These are phyloP conservation scores for Lampris incognitus DNA, from an alignment of 2,113 vertebrate genomes.

Conservation along the genomic window DNA sequence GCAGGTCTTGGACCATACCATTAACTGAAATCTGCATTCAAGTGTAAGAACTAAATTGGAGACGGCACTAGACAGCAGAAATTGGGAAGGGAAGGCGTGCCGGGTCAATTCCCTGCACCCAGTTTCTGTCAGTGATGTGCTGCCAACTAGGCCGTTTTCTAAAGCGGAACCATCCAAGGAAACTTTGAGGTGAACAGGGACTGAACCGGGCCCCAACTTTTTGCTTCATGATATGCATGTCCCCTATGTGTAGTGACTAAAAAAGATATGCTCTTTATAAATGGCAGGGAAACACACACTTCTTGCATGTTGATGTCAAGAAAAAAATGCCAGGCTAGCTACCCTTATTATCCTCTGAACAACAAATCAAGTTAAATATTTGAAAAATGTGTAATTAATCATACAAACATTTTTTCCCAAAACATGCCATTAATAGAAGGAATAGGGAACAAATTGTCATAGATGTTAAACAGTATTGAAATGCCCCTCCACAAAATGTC, in stretches of 20 bases:
- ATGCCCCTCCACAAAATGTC: too few species aligned
- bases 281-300: not conserved
- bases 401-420: too few species aligned
- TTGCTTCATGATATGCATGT: constrained; percentile 8
- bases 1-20: constrained; percentile 8
- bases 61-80: constrained; percentile 30
- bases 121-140: constrained; percentile 42
- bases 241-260: constrained; percentile 18
- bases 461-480: too few species aligned
- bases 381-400: too few species aligned
- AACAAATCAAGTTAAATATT: not conserved
- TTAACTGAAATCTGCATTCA: constrained; percentile 35
- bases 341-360: not conserved
- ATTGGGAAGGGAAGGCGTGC: constrained; percentile 25
- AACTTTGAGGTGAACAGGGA: constrained; percentile 38
- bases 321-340: not conserved
- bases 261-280: constrained; percentile 27
- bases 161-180: constrained; percentile 18
- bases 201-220: constrained; percentile 31
- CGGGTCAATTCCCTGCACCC: constrained; percentile 57
- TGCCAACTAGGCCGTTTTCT: constrained; percentile 55
- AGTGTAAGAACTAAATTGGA: constrained; percentile 30
- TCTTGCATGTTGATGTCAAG: not conserved
- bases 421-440: too few species aligned
- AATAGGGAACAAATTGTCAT: too few species aligned